Evolutionary conservation across 1,140 invertebrate species (phyloP).

Genomic region (Drosophila micromelanica): DNA sequence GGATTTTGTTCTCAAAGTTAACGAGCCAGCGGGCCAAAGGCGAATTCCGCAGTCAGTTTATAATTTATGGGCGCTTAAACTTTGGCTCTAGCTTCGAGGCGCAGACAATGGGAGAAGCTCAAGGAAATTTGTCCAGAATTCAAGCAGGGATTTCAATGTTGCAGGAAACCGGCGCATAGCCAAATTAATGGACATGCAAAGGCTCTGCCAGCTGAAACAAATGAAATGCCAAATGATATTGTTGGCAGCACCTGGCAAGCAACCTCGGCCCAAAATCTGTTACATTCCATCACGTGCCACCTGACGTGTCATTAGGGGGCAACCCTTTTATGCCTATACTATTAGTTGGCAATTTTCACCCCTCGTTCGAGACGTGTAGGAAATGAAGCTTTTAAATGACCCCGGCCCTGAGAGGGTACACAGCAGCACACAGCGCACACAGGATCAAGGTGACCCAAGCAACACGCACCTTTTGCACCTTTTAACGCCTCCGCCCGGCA

Average conservation of each 20-base stretch:
- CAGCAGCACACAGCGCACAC: slow-evolving; percentile 3
- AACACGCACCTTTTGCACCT: slow-evolving; percentile 35
- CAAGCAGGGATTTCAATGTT: slow-evolving; percentile 42
- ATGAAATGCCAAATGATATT: slow-evolving; percentile 22
- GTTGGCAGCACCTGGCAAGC: slow-evolving; percentile 10
- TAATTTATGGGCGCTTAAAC: slow-evolving; percentile 73
- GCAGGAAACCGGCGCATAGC: slow-evolving; percentile 16
- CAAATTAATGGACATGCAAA: slow-evolving; percentile 34
- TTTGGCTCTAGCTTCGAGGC: slow-evolving; percentile 26
- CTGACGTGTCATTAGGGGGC: slow-evolving; percentile 47
- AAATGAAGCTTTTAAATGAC: slow-evolving; percentile 66
- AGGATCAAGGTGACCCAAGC: slow-evolving; percentile 36
- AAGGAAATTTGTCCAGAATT: slow-evolving; percentile 34
- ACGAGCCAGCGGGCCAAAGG: slow-evolving; percentile 49
- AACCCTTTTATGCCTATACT: slow-evolving; percentile 62
- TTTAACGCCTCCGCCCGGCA: neutral
- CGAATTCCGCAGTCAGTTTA: slow-evolving; percentile 60
- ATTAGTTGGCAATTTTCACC: slow-evolving; percentile 79
- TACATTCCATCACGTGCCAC: slow-evolving; percentile 33
- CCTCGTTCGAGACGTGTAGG: slow-evolving; percentile 41
- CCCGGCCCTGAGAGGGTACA: slow-evolving; percentile 17
- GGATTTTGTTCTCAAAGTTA: slow-evolving; percentile 61
- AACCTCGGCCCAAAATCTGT: slow-evolving; percentile 15
- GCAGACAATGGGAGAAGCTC: slow-evolving; percentile 7
- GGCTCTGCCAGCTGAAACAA: slow-evolving; percentile 26